Base-by-base conservation (phyloP, 2,888 invertebrate species). In the Caenorhabditis angaria region DNA sequence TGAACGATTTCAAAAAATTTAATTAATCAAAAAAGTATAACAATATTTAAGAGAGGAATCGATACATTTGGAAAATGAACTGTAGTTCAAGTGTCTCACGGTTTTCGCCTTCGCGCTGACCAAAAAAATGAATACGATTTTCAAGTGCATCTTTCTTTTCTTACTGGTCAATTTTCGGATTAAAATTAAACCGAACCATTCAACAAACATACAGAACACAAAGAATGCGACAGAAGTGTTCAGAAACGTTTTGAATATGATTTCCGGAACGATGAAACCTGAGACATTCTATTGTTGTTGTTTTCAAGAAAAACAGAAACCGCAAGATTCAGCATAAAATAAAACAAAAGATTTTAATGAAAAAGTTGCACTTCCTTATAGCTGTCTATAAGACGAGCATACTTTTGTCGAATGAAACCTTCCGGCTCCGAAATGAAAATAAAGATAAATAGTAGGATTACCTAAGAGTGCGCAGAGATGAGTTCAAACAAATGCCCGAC, bases 81-180 rank as follows among this genome's bases (percentile, higher is more conserved):
- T 61, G 27, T 14, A 54, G 50, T 65, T 71, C 57, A 61, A 71
- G 66, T 71, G 66, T 59, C 66, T 71, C 71, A 67, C 66, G 71
- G 65, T 61, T 61, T 65, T 62, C 66, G 41, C 54, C 8, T 27
- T 6, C 24, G 18, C 10, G 14, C 22, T 24, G 22, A 12, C 8
- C 24, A 22, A 51, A 51, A 51, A 51, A 51, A 24, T 51, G 18
- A 27, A 54, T 27, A 54, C 1, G 14, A 14, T 14, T 18, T 12
- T 27, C 54, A 54, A 54, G 25, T 27, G 28, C 18, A 54, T 14
- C 25, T 22, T 22, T 51, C 25, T 54, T 27, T 4, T 51, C n/a
- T 51, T 5, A 27, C 18, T 54, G 50, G 22, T 50, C 24, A 24
- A 35, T 50, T 50, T 50, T 50, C 24, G 50, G 50, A 50, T 20